Conservation (phyloP, 2,888 invertebrate species). For the Laspeyria flexula region DNA sequence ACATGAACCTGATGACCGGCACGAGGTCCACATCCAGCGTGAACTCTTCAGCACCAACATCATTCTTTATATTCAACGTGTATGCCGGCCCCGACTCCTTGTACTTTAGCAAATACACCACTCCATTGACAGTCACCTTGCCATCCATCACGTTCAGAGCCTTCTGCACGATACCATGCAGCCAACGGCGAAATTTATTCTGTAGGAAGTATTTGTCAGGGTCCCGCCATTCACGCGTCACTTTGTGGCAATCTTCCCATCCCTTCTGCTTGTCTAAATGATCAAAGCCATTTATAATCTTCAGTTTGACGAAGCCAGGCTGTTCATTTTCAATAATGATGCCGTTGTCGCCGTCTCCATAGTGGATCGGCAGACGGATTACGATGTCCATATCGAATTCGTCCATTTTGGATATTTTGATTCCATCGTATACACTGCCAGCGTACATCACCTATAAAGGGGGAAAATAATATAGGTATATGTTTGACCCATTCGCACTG, state of each 20-base stretch:
- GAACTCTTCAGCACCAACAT: slow-evolving; percentile 50
- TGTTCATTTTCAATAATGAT: slow-evolving; percentile 70
- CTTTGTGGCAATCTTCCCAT: slow-evolving; percentile 71
- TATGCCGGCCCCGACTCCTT: slow-evolving; percentile 85
- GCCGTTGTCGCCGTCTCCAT: slow-evolving; percentile 63
- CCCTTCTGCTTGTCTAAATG: slow-evolving; percentile 66
- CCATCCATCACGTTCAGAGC: slow-evolving; percentile 70
- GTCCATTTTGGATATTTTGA: slow-evolving; percentile 85
- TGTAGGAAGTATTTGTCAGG: slow-evolving; percentile 76
- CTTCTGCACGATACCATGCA: slow-evolving; percentile 78
- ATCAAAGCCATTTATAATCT: slow-evolving; percentile 67
- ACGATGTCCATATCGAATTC: slow-evolving; percentile 88
- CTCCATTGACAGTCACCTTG: slow-evolving; percentile 59
- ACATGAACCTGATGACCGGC: slow-evolving; percentile 78
- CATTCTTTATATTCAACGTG: slow-evolving; percentile 75
- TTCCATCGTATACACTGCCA: slow-evolving; percentile 87
- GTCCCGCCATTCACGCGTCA: slow-evolving; percentile 74
- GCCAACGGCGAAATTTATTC: slow-evolving; percentile 82
- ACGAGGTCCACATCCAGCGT: slow-evolving; percentile 82
- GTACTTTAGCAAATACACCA: slow-evolving; percentile 61
- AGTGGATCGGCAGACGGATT: slow-evolving; percentile 80
- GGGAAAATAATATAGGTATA: not conserved
- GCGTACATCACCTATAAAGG: slow-evolving; percentile 69
- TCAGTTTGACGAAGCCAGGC: slow-evolving; percentile 79
- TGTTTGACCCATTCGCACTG: not conserved